Base-by-base conservation (phyloP, 2,113 vertebrate genomes). In the Rhinogobius similis region DNA sequence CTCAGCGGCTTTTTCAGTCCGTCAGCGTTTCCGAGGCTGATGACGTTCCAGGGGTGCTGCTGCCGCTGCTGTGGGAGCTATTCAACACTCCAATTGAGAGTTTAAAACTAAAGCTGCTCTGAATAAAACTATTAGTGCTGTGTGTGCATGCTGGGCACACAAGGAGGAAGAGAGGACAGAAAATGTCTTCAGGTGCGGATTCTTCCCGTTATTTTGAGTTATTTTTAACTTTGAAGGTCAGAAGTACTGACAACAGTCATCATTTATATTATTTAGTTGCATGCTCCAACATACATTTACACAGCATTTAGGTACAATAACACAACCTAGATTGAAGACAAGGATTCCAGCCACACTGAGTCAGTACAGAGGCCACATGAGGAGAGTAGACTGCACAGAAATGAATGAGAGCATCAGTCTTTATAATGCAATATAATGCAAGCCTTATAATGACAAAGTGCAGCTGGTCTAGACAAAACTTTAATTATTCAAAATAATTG, bases 11-110 rank as follows among this genome's bases (percentile, higher is more conserved):
- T 91, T 90, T 89, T 85, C 76, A 64, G 67, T 67, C 77, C 73
- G 84, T 90, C 90, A 91, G 90, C 89, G 77, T 84, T 90, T 89
- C 68, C 70, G 77, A 83, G 83, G 82, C 80, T 86, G 88, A 88
- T 88, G 85, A 82, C 79, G 82, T 82, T 84, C 69, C 72, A 73
- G 84, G 68, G 65, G 70, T 48, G 48, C 77, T 79, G 85, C 81
- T 74, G 55, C n/a, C n/a, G n/a, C 52, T 55, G 52, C 43, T 50
- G 46, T n/a, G 78, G 77, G 69, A 80, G 76, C 72, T 76, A 83
- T 84, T 82, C 79, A 78, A 77, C 75, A 53, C 61, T 56, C 72
- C 62, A 75, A 81, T 72, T 36, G 70, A 76, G 74, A 71, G 70
- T 84, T 81, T 80, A 81, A 81, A 76, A 86, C 81, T 82, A 66